A percentile compares a stretch with the other conserved stretches of the same genome.
Conservation (phyloP, 2,888 invertebrate species). For the Aproaerema taeniolella region DNA sequence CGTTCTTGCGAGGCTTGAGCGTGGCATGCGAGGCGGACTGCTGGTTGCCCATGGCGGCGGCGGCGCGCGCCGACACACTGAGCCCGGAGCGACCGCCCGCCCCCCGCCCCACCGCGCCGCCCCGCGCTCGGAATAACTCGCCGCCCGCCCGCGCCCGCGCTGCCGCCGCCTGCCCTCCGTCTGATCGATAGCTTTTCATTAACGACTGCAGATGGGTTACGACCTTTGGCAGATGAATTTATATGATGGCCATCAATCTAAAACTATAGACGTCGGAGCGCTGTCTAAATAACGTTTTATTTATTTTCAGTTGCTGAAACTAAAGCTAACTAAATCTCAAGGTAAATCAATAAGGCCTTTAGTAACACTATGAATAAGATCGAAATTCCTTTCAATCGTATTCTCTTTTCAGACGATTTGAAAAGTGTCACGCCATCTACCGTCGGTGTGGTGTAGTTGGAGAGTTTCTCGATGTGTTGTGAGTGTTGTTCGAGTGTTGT, state of each 20-base stretch:
- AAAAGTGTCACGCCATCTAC: no score
- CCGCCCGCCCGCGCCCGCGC: constrained; percentile 40
- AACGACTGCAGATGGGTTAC: constrained; percentile 30
- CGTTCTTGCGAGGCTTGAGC: constrained; percentile 83
- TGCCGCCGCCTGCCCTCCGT: constrained; percentile 56
- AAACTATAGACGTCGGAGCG: constrained; percentile 18
- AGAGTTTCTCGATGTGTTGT: no score
- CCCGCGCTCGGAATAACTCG: constrained; percentile 63
- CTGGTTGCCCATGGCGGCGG: constrained; percentile 75
- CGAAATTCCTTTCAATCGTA: no score
- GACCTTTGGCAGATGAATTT: constrained; percentile 41
- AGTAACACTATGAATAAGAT: no score
- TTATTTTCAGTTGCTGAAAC: no score
- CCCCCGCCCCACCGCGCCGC: constrained; percentile 37
- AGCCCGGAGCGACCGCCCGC: constrained; percentile 41
- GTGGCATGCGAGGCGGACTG: constrained; percentile 66
- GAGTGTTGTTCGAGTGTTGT: no score
- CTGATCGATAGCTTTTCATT: constrained; percentile 56
- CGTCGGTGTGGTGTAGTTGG: no score
- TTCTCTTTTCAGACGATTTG: no score
- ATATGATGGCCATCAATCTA: constrained; percentile 24
- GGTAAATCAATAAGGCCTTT: no score
- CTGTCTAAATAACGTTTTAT: no score
- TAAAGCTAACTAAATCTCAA: no score
- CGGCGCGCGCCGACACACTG: constrained; percentile 71